Base-by-base conservation (phyloP, 2,888 invertebrate genomes). In the Diadromus collaris region DNA sequence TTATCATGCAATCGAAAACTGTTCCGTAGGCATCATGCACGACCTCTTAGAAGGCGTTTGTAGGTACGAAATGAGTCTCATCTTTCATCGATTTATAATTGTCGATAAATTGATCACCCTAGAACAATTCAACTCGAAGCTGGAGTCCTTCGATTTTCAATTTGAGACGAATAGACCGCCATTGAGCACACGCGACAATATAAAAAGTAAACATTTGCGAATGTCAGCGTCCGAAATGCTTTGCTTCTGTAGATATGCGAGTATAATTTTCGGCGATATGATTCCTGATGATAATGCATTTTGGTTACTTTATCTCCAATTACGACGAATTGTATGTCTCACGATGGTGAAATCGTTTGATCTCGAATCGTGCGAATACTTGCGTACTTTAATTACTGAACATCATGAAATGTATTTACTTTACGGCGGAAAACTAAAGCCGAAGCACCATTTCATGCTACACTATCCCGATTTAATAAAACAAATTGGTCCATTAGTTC, bases 1-100 rank as follows among this genome's bases (percentile, higher is more conserved):
- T 7, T 72, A 38, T 16, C 63, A 72, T 51, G 51, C 51, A 32
- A 21, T 72, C 6, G 63, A 51, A 72, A 64, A 64, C 56, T 27
- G 54, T 13, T 51, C 54, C 13, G 64, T 64, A 6, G 72, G 64
- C 13, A 44, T 64, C 5, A 64, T 63, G 32, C 72, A 72, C 44
- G 72, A 72, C 7, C 19, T 29, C 16, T 32, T 72, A 19, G 64
- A 64, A 24, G 64, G 72, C 7, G 10, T 72, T 54, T 56, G 72
- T 56, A n/a, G 56, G 3, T 72, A 63, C 56, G 72, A 72, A 29
- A 41, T 72, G n/a, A 44, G 13, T 13, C 29, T 44, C 10, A 70
- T 70, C 0, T 27, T 60, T 6, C 6, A 72, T 41, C 19, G 32
- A 48, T 63, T 72, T 9, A 72, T 72, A 32, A n/a, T 56, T 16